These are phyloP conservation scores for Drosophila willistoni DNA, from an alignment of 1,140 invertebrate genomes.

Conservation along the genomic window DNA sequence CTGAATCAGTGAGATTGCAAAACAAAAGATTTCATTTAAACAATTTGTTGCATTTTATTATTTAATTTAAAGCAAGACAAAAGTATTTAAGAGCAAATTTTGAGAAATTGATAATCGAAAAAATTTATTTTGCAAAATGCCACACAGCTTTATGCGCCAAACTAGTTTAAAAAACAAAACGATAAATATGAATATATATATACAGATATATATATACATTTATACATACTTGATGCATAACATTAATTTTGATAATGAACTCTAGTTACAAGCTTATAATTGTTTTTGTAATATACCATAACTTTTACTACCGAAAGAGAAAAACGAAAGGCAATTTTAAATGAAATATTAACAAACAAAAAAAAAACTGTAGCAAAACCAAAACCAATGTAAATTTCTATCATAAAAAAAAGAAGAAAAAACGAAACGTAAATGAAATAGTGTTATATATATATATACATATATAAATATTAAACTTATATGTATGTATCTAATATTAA, in stretches of 20 bases:
- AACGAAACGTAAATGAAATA: slow-evolving; percentile 33
- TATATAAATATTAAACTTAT: slow-evolving; percentile 51
- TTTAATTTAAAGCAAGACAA: slow-evolving; percentile 70
- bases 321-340: slow-evolving; percentile 45
- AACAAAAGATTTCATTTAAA: slow-evolving; percentile 42
- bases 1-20: slow-evolving; percentile 58
- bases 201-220: slow-evolving; percentile 23
- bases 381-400: slow-evolving; percentile 77
- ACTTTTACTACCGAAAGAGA: slow-evolving; percentile 48
- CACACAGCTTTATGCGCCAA: slow-evolving; percentile 80
- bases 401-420: slow-evolving; percentile 13
- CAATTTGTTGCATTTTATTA: slow-evolving; percentile 45
- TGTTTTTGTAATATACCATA: slow-evolving; percentile 74
- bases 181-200: slow-evolving; percentile 43
- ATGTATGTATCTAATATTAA: slow-evolving; percentile 67
- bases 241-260: slow-evolving; percentile 43
- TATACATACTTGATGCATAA: slow-evolving; percentile 40
- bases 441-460: slow-evolving; percentile 70
- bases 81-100: slow-evolving; percentile 73
- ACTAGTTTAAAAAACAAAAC: slow-evolving; percentile 74
- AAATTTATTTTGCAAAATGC: slow-evolving; percentile 70
- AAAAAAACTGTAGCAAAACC: slow-evolving; percentile 69
- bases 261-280: slow-evolving; percentile 45
- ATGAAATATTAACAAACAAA: slow-evolving; percentile 33
- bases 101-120: slow-evolving; percentile 43